Evolutionary conservation across 2,797 vertebrate genomes (phyloP), one percentile per base, ranked within the genome.

Genomic region (Dipus sagitta): DNA sequence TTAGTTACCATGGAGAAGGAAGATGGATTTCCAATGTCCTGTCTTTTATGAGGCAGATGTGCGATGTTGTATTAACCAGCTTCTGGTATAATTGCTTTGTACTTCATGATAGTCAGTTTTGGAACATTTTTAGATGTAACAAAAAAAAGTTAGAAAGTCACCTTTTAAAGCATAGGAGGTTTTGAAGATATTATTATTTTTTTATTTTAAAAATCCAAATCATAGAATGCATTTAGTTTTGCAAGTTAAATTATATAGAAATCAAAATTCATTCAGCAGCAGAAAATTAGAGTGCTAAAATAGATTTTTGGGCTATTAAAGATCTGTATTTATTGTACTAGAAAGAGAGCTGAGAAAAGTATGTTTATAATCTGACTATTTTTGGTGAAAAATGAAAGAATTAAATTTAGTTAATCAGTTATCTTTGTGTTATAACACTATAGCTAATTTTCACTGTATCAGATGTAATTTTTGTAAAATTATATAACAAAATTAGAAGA

Each of bases 231-330:
- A 81, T 72, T 93, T 14, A 90, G 0, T 81, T 89, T 90, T 92
- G 3, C 13, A 86, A 72, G 42, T 34, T 58, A 79, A 82, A 26
- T 75, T 11, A 75, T 34, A 2, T 80, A 90, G 17, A 70, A 23
- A 20, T 90, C 70, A 79, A 60, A 74, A 90, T 86, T 77, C 67
- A 74, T 91, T 86, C 72, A 86, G 54, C 85, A 92, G 65, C 70
- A 24, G 13, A 23, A 7, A 54, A n/a, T 23, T 81, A 32, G 24
- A 32, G 38, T 71, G 1, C 47, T n/a, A 92, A 94, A 74, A 79
- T 80, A 72, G 30, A 76, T 64, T 76, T 54, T 65, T 3, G 7
- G 2, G 81, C 71, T 80, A 67, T 24, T 72, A 34, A 14, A 74
- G 10, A 76, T 72, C 9, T 10, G 47, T 80, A 77, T 76, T 62